Conservation (phyloP, 2,888 invertebrate genomes). For the Dioctria linearis region DNA sequence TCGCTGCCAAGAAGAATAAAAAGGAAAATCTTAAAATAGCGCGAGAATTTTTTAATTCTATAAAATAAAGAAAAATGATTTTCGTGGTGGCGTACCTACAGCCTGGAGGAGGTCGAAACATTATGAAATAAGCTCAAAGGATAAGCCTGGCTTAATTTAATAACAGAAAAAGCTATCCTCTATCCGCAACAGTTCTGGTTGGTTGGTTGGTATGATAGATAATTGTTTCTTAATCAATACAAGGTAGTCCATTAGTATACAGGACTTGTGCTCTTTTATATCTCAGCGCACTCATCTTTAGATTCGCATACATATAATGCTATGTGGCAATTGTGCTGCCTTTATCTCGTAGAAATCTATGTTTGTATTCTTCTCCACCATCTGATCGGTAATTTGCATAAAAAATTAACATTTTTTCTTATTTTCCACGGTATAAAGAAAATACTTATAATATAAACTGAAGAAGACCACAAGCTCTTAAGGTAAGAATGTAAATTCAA, state of each 20-base stretch:
- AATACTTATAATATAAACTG: conserved; percentile 31
- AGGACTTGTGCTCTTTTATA: conserved; percentile 17
- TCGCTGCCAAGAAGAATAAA: background rate
- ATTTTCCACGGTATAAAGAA: conserved; percentile 55
- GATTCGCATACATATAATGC: too few relatives aligned
- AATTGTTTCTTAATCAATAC: background rate
- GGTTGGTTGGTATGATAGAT: too few relatives aligned
- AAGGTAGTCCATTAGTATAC: conserved; percentile 17
- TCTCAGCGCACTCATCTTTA: background rate
- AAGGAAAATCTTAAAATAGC: conserved; percentile 34
- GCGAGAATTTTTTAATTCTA: conserved; percentile 9
- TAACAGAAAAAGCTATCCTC: background rate
- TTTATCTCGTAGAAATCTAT: too few relatives aligned
- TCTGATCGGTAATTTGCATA: conserved; percentile 58
- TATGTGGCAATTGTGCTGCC: background rate
- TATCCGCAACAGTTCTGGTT: background rate
- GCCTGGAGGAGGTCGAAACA: background rate
- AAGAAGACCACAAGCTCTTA: background rate
- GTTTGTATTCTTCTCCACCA: conserved; percentile 29
- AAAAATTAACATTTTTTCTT: conserved; percentile 57
- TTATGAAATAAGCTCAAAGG: conserved; percentile 30
- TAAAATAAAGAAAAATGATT: conserved; percentile 22
- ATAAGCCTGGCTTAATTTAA: conserved; percentile 46
- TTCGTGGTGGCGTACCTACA: background rate
- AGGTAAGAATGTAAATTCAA: background rate